These are phyloP conservation scores for Heteromyza rotundicornis DNA, from an alignment of 2,888 invertebrate species.

Conservation along the genomic window DNA sequence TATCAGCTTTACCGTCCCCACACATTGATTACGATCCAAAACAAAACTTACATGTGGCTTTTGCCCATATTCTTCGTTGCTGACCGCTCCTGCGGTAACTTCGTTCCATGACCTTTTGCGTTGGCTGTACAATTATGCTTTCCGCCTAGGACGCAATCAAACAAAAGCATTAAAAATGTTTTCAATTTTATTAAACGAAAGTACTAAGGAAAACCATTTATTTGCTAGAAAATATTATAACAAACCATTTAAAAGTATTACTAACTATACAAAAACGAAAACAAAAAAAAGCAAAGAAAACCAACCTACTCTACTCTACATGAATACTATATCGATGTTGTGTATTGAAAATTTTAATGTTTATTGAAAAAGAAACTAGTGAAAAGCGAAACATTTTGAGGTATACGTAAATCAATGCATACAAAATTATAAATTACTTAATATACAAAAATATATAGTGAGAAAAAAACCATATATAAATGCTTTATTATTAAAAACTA, in stretches of 20 bases:
- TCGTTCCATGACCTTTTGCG: too few relatives aligned
- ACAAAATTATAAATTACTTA: not conserved
- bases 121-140: too few relatives aligned
- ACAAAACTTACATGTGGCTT: too few relatives aligned
- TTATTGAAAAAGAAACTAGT: slow-evolving; percentile 2
- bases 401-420: not conserved
- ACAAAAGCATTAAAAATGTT: too few relatives aligned
- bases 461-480: not conserved
- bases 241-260: not conserved
- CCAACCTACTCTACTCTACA: slow-evolving; percentile 7
- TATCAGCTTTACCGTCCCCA: too few relatives aligned
- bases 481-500: not conserved
- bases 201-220: too few relatives aligned
- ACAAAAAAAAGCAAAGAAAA: too few relatives aligned
- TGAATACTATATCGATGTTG: slow-evolving; percentile 48
- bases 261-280: not conserved
- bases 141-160: too few relatives aligned
- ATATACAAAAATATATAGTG: not conserved
- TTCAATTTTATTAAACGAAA: too few relatives aligned
- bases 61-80: too few relatives aligned
- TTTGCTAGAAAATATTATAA: not conserved
- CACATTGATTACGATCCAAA: too few relatives aligned
- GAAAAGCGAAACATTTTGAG: not conserved
- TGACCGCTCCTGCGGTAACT: too few relatives aligned
- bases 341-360: slow-evolving; percentile 50